A percentile compares a stretch with the other conserved stretches of the same genome.
These are phyloP conservation scores for Tenebrio molitor DNA, from an alignment of 1,140 invertebrate genomes.

Conservation along the genomic window DNA sequence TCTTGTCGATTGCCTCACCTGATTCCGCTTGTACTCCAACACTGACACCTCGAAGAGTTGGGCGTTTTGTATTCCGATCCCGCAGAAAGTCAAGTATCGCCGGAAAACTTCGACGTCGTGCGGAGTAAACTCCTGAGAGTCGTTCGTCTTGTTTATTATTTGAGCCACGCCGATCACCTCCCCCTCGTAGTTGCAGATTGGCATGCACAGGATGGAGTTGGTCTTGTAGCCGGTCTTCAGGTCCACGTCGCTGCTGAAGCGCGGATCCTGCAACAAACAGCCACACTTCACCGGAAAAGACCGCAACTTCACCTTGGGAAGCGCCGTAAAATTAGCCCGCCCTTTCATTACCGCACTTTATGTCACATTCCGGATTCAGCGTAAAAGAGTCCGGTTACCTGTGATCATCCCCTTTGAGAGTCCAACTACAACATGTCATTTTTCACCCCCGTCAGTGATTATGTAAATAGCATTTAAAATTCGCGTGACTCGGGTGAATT, in stretches of 20 bases:
- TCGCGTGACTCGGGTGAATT: conserved; percentile 16
- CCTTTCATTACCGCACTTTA: too few species aligned
- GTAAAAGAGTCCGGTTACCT: too few species aligned
- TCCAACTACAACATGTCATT: neutral
- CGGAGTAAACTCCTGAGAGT: conserved; percentile 86
- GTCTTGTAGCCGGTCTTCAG: conserved; percentile 93
- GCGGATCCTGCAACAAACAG: conserved; percentile 74
- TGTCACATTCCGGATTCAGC: too few species aligned
- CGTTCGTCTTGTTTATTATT: conserved; percentile 96
- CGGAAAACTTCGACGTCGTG: conserved; percentile 90
- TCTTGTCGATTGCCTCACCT: conserved; percentile 69
- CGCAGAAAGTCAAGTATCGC: conserved; percentile 95
- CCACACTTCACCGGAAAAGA: too few species aligned
- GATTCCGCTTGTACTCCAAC: conserved; percentile 93
- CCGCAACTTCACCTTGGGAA: too few species aligned
- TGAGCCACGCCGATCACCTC: conserved; percentile 97
- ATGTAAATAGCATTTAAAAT: neutral
- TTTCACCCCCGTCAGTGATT: too few species aligned
- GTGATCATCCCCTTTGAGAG: conserved; percentile 1
- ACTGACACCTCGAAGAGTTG: conserved; percentile 96
- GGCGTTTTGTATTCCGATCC: conserved; percentile 97
- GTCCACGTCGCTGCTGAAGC: conserved; percentile 95
- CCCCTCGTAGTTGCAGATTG: conserved; percentile 95
- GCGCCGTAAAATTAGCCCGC: too few species aligned
- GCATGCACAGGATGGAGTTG: conserved; percentile 91